Evolutionary conservation across 2,888 invertebrate genomes (phyloP).

Genomic region (Caenorhabditis sp.): DNA sequence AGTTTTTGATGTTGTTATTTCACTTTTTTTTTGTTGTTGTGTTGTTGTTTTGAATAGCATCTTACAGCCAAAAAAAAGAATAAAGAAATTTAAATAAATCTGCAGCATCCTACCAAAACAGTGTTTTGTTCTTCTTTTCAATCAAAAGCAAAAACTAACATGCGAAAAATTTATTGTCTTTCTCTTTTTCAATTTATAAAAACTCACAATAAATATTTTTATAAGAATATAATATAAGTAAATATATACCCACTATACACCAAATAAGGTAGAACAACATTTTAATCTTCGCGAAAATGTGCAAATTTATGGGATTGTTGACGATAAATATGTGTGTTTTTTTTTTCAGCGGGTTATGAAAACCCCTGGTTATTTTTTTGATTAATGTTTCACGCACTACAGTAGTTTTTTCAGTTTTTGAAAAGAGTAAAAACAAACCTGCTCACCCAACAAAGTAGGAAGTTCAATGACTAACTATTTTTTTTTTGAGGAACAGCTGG

Average conservation of each 20-base stretch:
- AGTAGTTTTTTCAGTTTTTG: neutral
- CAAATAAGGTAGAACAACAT: neutral
- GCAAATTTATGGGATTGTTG: slow-evolving; percentile 1
- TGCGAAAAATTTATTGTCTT: too few relatives aligned
- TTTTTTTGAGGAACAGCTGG: neutral
- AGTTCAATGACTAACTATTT: too few relatives aligned
- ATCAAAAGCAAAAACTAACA: too few relatives aligned
- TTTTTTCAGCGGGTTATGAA: too few relatives aligned
- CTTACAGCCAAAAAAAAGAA: neutral
- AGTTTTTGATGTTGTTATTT: neutral
- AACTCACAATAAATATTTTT: too few relatives aligned
- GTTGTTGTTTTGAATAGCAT: neutral
- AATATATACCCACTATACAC: neutral
- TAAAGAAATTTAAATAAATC: neutral
- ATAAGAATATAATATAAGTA: neutral
- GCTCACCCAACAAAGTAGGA: neutral
- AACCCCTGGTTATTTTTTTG: neutral
- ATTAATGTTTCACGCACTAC: neutral
- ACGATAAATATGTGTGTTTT: neutral
- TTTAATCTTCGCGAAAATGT: neutral
- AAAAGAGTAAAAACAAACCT: neutral
- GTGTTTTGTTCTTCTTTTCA: too few relatives aligned
- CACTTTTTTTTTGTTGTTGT: neutral
- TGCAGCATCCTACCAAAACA: too few relatives aligned
- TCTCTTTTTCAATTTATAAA: too few relatives aligned